Base-by-base conservation (phyloP, 2,113 vertebrate genomes). In the Platanista minor region DNA sequence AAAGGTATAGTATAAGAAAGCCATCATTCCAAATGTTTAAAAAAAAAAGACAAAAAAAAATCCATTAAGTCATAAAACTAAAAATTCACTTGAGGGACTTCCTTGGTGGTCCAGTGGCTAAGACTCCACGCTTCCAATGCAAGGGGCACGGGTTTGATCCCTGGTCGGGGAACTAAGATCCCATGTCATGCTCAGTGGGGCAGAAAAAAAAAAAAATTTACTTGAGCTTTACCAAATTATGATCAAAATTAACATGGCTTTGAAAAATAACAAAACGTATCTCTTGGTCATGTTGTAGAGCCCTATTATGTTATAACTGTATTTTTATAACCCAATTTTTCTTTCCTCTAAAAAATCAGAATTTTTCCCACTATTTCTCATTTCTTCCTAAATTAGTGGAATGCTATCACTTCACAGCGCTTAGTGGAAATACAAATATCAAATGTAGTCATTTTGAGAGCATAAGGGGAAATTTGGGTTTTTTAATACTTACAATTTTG, bases 401-500 rank as follows among this genome's bases (percentile, higher is more conserved):
- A 94, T 59, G 54, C 39, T 71, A 57, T 83, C 29, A 83, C 59
- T 96, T 97, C 33, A 87, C 4, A 90, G 66, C n/a, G 75, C 49
- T 93, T 77, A 85, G 31, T 67, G 20, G 49, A 82, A 89, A 69
- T 43, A 59, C 6, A 86, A 75, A 66, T 57, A 88, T 46, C 77
- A 92, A 72, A 49, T 10, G 3, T 62, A 61, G 17, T 31, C 64
- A 61, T 46, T 82, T 27, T 69, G 12, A 69, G 8, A 21, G 5
- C 31, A 33, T 54, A n/a, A 81, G 17, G 8, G 39, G 20, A 66
- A 97, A 84, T 59, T 10, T 5, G 7, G 27, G 33, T n/a, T 62
- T 75, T 52, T 92, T 7, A 52, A 54, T 87, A 99, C 99, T 99
- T 91, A 99, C 99, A 98, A 12, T 99, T 99, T 96, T 99, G 99